A percentile compares a stretch with the other conserved stretches of the same genome.
These are phyloP conservation scores for Eupeodes luniger DNA, from an alignment of 2,888 invertebrate genomes.

Conservation along the genomic window DNA sequence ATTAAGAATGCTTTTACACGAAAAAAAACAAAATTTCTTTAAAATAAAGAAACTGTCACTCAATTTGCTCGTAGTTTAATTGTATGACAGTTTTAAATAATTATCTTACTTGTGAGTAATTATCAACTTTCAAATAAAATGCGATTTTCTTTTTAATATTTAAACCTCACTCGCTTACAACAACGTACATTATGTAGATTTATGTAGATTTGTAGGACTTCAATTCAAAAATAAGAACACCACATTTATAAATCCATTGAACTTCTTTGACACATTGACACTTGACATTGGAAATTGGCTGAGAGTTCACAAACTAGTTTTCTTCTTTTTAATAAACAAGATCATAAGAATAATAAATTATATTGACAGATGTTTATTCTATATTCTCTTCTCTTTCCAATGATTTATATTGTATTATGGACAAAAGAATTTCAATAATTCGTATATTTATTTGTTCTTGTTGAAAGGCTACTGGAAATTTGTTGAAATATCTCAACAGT, in stretches of 20 bases:
- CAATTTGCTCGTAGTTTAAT: too few relatives aligned
- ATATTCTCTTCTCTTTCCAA: not conserved
- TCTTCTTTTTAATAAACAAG: constrained; percentile 14
- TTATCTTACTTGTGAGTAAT: too few relatives aligned
- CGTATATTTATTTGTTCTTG: not conserved
- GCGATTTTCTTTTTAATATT: too few relatives aligned
- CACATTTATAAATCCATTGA: not conserved
- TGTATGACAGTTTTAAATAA: too few relatives aligned
- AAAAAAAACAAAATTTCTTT: too few relatives aligned
- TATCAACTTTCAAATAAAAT: too few relatives aligned
- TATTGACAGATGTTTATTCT: constrained; percentile 21
- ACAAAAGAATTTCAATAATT: constrained; percentile 10
- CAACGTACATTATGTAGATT: not conserved
- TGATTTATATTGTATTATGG: constrained; percentile 12
- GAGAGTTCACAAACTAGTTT: constrained; percentile 5
- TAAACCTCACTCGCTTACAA: too few relatives aligned
- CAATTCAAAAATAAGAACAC: not conserved
- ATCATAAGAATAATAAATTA: not conserved
- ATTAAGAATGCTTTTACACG: too few relatives aligned
- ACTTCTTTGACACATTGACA: constrained; percentile 16
- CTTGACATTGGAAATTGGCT: constrained; percentile 1
- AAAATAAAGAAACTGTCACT: too few relatives aligned
- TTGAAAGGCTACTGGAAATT: not conserved
- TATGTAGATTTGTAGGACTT: not conserved
- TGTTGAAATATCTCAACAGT: not conserved